Percentiles rank a stretch among this genome's conserved stretches.
Conservation (phyloP, 1,140 invertebrate species). For the Lanistes nyassanus region DNA sequence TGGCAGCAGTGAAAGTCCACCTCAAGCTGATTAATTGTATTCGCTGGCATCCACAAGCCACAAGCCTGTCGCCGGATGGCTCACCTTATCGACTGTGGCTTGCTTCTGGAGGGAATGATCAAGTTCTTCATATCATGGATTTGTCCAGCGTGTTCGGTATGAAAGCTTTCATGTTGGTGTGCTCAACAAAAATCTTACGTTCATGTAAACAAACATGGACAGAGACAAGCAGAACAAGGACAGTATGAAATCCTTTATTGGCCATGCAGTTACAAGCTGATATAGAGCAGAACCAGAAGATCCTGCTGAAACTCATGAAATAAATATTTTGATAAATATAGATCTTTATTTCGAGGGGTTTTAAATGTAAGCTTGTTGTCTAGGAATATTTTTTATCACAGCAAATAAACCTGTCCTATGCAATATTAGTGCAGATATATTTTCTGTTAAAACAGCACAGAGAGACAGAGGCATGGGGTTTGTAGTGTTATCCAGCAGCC, state of each 20-base stretch:
- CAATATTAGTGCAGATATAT: background rate
- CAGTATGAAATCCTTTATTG: too few species aligned
- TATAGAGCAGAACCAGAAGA: too few species aligned
- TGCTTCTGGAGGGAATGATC: constrained; percentile 73
- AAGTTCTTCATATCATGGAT: constrained; percentile 72
- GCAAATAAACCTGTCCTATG: background rate
- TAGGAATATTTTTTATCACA: background rate
- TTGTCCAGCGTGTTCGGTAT: constrained; percentile 34
- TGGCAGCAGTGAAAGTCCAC: constrained; percentile 63
- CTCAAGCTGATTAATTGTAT: constrained; percentile 75
- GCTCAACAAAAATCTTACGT: too few species aligned
- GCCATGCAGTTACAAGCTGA: too few species aligned
- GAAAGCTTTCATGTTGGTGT: background rate
- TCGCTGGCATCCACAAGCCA: constrained; percentile 78
- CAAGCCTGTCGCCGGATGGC: constrained; percentile 66
- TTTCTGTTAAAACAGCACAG: background rate
- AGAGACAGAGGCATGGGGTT: constrained; percentile 1
- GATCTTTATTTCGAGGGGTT: background rate
- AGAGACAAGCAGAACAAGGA: too few species aligned
- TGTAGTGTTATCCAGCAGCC: constrained; percentile 42
- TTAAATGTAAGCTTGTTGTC: too few species aligned
- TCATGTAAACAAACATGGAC: too few species aligned
- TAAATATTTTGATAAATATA: background rate
- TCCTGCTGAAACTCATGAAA: too few species aligned
- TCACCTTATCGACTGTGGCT: constrained; percentile 74